Percentiles rank a stretch among this genome's conserved stretches.
Conservation (phyloP, 2,888 invertebrate species). For the Podabrus alpinus region DNA sequence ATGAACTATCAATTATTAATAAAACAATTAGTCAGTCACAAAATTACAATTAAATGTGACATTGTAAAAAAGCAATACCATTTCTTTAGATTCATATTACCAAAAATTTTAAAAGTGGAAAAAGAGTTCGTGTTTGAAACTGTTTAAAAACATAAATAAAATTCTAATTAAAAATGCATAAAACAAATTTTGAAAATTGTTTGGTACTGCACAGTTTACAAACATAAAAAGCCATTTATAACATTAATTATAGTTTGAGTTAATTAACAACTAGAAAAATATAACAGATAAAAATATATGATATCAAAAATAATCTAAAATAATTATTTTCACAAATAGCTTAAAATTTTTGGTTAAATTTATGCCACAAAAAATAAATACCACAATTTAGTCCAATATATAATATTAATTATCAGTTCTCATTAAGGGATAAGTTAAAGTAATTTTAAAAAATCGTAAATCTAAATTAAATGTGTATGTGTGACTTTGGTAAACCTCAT, state of each 20-base stretch:
- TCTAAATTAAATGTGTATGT: background rate
- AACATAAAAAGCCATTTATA: background rate
- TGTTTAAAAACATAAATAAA: background rate
- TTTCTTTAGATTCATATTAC: background rate
- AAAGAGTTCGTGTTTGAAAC: background rate
- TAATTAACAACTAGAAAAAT: conserved; percentile 18
- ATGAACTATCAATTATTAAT: conserved; percentile 38
- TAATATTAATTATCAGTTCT: conserved; percentile 12
- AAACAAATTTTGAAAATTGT: background rate
- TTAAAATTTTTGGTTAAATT: conserved; percentile 14
- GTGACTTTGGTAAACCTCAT: background rate
- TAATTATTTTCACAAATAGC: conserved; percentile 5
- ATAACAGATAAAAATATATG: conserved; percentile 20
- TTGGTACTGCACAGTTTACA: background rate
- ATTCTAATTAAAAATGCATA: background rate
- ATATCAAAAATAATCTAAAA: conserved; percentile 18
- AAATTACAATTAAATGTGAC: conserved; percentile 23
- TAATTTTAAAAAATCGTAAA: background rate
- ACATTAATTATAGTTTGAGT: background rate
- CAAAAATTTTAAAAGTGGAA: background rate
- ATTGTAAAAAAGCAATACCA: conserved; percentile 9
- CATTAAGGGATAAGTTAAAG: background rate
- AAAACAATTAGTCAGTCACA: conserved; percentile 36
- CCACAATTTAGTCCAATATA: conserved; percentile 7
- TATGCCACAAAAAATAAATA: conserved; percentile 12